These are phyloP conservation scores for Cancer borealis DNA, from an alignment of 2,888 invertebrate genomes.

Conservation along the genomic window DNA sequence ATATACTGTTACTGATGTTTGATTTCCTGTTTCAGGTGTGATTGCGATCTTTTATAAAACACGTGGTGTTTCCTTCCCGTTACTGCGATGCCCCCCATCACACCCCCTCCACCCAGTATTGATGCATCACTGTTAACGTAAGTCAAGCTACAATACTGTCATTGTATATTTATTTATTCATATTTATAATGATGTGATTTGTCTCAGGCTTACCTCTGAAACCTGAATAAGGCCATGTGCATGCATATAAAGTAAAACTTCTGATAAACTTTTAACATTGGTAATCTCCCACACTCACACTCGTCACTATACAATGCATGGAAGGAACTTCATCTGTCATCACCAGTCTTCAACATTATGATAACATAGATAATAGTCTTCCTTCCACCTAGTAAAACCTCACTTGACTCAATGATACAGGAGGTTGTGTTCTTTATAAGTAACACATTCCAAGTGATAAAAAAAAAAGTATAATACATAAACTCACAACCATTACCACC, in stretches of 20 bases:
- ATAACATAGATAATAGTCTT: background rate
- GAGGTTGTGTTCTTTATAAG: background rate
- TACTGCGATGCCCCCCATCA: background rate
- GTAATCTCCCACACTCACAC: background rate
- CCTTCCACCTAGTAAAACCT: background rate
- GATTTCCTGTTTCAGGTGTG: background rate
- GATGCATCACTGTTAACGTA: background rate
- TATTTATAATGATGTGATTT: conserved; percentile 26
- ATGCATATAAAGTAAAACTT: background rate
- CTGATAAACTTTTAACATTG: background rate
- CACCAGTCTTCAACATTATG: background rate
- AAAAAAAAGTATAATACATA: background rate
- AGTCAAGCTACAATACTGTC: background rate
- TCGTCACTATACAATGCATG: no score
- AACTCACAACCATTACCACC: background rate
- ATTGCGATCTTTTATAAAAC: background rate
- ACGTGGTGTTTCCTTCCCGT: background rate
- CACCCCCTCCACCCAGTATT: background rate
- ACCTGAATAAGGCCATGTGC: background rate
- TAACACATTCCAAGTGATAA: no score
- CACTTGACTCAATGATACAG: background rate
- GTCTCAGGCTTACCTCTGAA: background rate
- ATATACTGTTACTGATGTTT: background rate
- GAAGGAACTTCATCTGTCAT: background rate
- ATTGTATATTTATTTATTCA: background rate